These are phyloP conservation scores for Drosophila repletoides DNA, from an alignment of 1,140 invertebrate species.

Conservation along the genomic window DNA sequence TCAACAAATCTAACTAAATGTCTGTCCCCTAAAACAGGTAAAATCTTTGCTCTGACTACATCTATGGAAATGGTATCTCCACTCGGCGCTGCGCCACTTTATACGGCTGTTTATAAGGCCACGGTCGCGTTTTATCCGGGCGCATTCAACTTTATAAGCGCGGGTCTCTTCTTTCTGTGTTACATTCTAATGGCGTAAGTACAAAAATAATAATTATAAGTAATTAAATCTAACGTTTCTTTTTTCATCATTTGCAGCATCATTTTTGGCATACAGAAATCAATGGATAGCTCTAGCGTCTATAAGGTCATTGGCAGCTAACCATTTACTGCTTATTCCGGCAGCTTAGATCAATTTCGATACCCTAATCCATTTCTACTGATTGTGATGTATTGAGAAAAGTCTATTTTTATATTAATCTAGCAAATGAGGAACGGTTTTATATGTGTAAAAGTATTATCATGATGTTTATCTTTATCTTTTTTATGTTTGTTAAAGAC, in stretches of 20 bases:
- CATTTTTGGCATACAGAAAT: slow-evolving; percentile 55
- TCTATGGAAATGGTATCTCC: slow-evolving; percentile 86
- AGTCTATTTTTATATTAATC: slow-evolving; percentile 1
- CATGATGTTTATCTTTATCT: not conserved
- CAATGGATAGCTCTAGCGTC: slow-evolving; percentile 26
- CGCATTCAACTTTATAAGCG: slow-evolving; percentile 84
- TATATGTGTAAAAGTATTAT: slow-evolving; percentile 23
- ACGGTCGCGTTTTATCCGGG: slow-evolving; percentile 84
- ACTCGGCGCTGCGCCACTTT: slow-evolving; percentile 85
- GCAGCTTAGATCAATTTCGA: slow-evolving; percentile 21
- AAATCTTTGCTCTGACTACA: slow-evolving; percentile 86
- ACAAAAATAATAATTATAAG: not conserved
- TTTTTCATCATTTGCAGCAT: slow-evolving; percentile 24
- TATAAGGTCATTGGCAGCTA: slow-evolving; percentile 55
- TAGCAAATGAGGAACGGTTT: not conserved
- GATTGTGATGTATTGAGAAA: slow-evolving; percentile 30
- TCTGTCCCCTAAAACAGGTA: slow-evolving; percentile 77
- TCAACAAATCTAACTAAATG: not conserved
- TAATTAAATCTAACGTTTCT: not conserved
- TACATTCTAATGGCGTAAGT: slow-evolving; percentile 83
- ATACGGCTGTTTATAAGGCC: slow-evolving; percentile 85
- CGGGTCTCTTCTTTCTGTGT: slow-evolving; percentile 67
- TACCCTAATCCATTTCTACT: slow-evolving; percentile 10
- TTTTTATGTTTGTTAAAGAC: not conserved
- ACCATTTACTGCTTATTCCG: not conserved